Base-by-base conservation (phyloP, 2,888 invertebrate genomes). In the Penaeus monodon region DNA sequence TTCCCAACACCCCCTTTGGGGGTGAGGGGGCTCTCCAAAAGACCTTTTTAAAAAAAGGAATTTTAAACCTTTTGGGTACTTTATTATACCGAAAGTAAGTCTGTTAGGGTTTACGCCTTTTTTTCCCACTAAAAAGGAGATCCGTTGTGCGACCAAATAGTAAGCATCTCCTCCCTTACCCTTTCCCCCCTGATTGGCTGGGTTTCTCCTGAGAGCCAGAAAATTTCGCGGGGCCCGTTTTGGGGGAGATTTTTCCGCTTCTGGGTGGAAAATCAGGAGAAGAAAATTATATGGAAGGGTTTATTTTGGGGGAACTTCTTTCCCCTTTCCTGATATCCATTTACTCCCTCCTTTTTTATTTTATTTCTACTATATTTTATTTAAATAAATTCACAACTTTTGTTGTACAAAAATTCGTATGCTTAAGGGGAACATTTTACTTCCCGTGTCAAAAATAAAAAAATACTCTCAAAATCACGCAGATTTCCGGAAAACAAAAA, bases 141-240 rank as follows among this genome's bases (percentile, higher is more conserved):
- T 38, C 63, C 64, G 38, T 57, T 70, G 68, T 33, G 57, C 84
- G 84, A 63, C 88, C 88, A 88, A 88, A 88, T 88, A 88, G 88
- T 86, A 88, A 88, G 83, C 86, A 78, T 74, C 78, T 83, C 84
- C 84, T 38, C 29, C 24, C 80, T 88, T 86, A 86, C 84, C 88
- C 80, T 86, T 80, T 84, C 66, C 57, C 86, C 66, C 57, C 66
- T 86, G 83, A 88, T 86, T 88, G 88, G 88, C 84, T 74, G 74
- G 68, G 83, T 82, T 83, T 87, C 82, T 87, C 87, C 66, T 82
- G 77, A 86, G 86, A 66, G 87, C 64, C 24, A 80, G 88, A 81
- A 81, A 74, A 84, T 81, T 81, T 73, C 63, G 44, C 77, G 77
- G 38, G 70, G 64, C 81, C n/a, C n/a, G n/a, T n/a, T n/a, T 88